Conservation (phyloP, 2,888 invertebrate species). For the Cheilosia grossa region DNA sequence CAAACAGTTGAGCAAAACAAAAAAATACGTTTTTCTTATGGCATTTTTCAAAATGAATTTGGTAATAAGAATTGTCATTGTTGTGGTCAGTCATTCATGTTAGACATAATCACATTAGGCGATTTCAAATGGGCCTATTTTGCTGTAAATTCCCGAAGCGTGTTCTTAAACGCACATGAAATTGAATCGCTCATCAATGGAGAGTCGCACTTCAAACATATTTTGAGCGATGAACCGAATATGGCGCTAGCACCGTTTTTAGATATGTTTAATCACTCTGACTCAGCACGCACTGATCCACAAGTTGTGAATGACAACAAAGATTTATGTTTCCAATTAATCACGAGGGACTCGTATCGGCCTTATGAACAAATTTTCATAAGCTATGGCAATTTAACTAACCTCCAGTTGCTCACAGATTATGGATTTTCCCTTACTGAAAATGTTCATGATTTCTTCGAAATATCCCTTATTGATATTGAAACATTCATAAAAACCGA, state of each 20-base stretch:
- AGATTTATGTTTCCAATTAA: constrained; percentile 77
- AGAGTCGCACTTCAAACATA: constrained; percentile 76
- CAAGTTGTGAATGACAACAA: constrained; percentile 77
- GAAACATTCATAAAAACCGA: constrained; percentile 82
- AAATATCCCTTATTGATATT: constrained; percentile 85
- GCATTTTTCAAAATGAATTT: constrained; percentile 75
- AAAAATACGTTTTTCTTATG: constrained; percentile 81
- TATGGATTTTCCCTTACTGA: constrained; percentile 92
- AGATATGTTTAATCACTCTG: constrained; percentile 95
- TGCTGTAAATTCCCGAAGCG: constrained; percentile 93
- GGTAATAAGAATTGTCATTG: constrained; percentile 77
- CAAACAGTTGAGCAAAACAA: constrained; percentile 85
- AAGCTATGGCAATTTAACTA: constrained; percentile 93
- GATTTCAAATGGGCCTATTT: constrained; percentile 92
- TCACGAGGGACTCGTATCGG: constrained; percentile 81
- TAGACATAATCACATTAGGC: constrained; percentile 84
- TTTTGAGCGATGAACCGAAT: constrained; percentile 86
- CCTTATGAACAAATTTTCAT: constrained; percentile 92
- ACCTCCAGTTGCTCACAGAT: constrained; percentile 90
- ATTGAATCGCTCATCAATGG: constrained; percentile 81
- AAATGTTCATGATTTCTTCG: constrained; percentile 88
- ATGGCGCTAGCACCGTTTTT: constrained; percentile 93
- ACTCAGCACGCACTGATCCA: constrained; percentile 85
- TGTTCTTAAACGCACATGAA: constrained; percentile 87
- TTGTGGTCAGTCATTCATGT: constrained; percentile 83